Conservation (phyloP, 2,888 invertebrate genomes). For the Idaea straminata region DNA sequence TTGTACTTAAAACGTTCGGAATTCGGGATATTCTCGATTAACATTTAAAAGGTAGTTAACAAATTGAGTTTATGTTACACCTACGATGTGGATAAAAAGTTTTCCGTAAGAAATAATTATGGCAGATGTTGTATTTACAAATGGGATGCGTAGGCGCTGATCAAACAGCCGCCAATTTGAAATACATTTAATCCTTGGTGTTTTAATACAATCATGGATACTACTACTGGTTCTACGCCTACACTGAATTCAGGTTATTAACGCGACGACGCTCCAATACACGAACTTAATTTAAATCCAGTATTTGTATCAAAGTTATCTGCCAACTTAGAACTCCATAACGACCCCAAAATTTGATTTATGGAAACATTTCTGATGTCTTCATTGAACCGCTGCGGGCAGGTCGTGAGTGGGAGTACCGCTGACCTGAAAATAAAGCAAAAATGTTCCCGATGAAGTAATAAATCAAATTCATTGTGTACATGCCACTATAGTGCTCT, state of each 20-base stretch:
- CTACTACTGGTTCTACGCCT: background rate
- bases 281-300: no score
- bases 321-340: background rate
- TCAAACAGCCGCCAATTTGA: background rate
- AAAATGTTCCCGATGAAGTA: constrained; percentile 62
- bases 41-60: constrained; percentile 14
- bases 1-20: background rate
- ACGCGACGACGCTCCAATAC: no score
- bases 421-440: constrained; percentile 66
- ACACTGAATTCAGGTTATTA: background rate
- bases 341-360: constrained; percentile 48
- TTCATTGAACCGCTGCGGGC: constrained; percentile 71
- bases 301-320: background rate
- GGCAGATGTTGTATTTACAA: constrained; percentile 25
- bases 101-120: constrained; percentile 40
- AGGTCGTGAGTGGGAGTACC: constrained; percentile 71
- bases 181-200: background rate
- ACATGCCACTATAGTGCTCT: constrained; percentile 53
- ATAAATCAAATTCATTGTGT: constrained; percentile 74
- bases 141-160: constrained; percentile 36
- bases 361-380: constrained; percentile 67
- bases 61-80: constrained; percentile 24
- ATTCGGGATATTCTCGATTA: constrained; percentile 1
- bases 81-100: constrained; percentile 14
- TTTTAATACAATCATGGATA: background rate